Conservation (phyloP, 2,113 vertebrate genomes). For the Colossoma macropomum region DNA sequence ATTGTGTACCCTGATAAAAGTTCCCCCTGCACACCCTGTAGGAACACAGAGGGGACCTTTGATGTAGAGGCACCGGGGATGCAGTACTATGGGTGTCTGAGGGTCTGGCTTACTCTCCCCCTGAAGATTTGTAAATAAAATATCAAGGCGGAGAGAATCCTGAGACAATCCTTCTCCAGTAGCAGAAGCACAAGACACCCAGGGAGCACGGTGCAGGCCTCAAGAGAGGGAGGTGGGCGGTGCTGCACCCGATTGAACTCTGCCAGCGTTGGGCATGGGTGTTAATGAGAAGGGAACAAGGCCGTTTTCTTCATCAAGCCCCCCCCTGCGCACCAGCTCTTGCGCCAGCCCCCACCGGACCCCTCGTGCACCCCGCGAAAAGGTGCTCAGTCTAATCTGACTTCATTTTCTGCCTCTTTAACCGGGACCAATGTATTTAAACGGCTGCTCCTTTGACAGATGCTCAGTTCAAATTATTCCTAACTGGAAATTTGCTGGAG, state of each 20-base stretch:
- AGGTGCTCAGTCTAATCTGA: slow-evolving; percentile 80
- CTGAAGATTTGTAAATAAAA: slow-evolving; percentile 75
- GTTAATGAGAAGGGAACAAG: slow-evolving; percentile 69
- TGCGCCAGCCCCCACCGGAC: slow-evolving; percentile 50
- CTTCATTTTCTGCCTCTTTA: slow-evolving; percentile 86
- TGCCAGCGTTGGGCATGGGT: slow-evolving; percentile 57
- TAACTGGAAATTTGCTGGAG: slow-evolving; percentile 82
- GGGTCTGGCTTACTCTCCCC: slow-evolving; percentile 59
- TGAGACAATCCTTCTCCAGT: slow-evolving; percentile 63
- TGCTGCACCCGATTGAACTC: slow-evolving; percentile 56
- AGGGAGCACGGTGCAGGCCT: slow-evolving; percentile 35
- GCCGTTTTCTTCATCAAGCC: slow-evolving; percentile 52
- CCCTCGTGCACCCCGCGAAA: slow-evolving; percentile 63
- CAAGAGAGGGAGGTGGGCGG: slow-evolving; percentile 50
- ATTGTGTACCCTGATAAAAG: slow-evolving; percentile 70
- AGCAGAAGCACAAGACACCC: slow-evolving; percentile 30
- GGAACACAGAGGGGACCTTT: slow-evolving; percentile 68
- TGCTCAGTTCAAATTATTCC: slow-evolving; percentile 82
- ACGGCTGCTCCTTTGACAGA: slow-evolving; percentile 81
- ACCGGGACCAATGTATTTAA: slow-evolving; percentile 84
- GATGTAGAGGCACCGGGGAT: slow-evolving; percentile 65
- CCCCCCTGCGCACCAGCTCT: slow-evolving; percentile 55
- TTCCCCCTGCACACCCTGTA: slow-evolving; percentile 67
- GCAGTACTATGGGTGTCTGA: slow-evolving; percentile 63
- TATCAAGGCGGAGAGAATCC: slow-evolving; percentile 69